These are phyloP conservation scores for Ceramica pisi DNA, from an alignment of 2,888 invertebrate genomes.

Conservation along the genomic window DNA sequence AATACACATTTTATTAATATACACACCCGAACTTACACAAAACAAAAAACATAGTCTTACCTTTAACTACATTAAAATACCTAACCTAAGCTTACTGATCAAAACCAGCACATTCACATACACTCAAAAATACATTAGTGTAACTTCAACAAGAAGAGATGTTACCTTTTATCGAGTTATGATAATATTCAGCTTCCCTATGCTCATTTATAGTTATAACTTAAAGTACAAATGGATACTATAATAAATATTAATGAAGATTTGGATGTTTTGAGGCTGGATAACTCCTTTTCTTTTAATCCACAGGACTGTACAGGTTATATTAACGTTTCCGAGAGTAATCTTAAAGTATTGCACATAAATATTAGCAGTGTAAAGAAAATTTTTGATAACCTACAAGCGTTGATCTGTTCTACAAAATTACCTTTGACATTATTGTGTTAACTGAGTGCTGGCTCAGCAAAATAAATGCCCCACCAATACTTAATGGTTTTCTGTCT, in stretches of 20 bases:
- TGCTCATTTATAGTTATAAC: neutral
- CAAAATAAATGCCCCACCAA: no score
- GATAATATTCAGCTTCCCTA: neutral
- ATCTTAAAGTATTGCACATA: no score
- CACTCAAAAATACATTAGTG: neutral
- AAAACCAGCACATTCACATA: neutral
- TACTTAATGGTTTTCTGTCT: no score
- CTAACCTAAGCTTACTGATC: neutral
- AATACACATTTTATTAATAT: neutral
- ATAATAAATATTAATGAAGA: constrained; percentile 1
- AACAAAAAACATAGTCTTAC: constrained; percentile 1
- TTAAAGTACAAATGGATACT: constrained; percentile 5
- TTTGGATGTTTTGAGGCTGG: neutral
- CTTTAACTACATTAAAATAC: neutral
- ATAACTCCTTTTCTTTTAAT: neutral
- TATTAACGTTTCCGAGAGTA: no score
- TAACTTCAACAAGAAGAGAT: neutral
- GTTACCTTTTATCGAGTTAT: neutral
- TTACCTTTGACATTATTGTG: no score
- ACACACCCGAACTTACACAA: neutral
- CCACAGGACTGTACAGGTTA: neutral
- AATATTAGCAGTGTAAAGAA: no score
- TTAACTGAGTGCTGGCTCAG: no score
- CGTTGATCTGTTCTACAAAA: no score
- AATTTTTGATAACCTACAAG: no score